Conservation (phyloP, 2,113 vertebrate genomes). For the Sebastes fasciatus region DNA sequence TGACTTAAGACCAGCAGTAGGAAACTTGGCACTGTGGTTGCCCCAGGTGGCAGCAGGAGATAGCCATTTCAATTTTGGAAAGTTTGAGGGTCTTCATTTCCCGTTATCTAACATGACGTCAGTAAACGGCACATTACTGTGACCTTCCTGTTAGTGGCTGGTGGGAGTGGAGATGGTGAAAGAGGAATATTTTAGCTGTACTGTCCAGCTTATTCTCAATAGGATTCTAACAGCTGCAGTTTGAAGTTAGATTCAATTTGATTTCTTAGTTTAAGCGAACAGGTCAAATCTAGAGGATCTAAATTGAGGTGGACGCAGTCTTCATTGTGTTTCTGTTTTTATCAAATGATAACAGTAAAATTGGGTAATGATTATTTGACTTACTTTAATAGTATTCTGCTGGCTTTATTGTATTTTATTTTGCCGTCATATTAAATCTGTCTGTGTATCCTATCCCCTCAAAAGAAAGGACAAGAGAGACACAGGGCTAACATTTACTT, state of each 20-base stretch:
- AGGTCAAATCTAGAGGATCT: not conserved
- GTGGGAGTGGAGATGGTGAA: constrained; percentile 1
- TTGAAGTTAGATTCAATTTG: not conserved
- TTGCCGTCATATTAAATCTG: not conserved
- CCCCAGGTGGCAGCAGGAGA: constrained; percentile 58
- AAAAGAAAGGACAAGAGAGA: not conserved
- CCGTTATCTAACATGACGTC: constrained; percentile 28
- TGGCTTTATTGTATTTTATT: not conserved
- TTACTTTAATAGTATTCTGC: not conserved
- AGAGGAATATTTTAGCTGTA: constrained; percentile 3
- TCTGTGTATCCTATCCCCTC: not conserved
- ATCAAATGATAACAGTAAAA: not conserved
- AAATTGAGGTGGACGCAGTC: not conserved
- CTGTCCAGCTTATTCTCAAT: constrained; percentile 16
- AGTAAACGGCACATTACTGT: constrained; percentile 25
- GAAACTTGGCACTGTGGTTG: constrained; percentile 23
- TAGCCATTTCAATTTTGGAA: constrained; percentile 49
- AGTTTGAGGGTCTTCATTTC: constrained; percentile 51
- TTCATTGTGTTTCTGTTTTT: not conserved
- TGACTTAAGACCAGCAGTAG: constrained; percentile 37
- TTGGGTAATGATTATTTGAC: not conserved
- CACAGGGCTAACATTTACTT: not conserved
- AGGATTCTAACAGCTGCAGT: not conserved
- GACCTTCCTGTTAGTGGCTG: constrained; percentile 19
- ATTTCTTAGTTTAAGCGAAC: constrained; percentile 1